Evolutionary conservation across 2,113 vertebrate species (phyloP).

Genomic region (Bostrychus sinensis): DNA sequence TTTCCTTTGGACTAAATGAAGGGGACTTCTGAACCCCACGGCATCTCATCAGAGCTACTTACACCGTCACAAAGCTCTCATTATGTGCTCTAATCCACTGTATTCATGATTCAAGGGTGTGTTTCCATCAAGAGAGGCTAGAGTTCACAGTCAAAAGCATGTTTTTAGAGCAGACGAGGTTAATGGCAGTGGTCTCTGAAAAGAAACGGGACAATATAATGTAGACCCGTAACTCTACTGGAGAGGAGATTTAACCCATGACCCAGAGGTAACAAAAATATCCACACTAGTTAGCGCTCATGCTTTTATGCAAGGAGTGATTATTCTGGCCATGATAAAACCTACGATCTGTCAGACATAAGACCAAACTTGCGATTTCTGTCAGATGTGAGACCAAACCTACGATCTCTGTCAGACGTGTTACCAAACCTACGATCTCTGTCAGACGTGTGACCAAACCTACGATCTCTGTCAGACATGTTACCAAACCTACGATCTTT

Average conservation of each 20-base stretch:
- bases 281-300: no score
- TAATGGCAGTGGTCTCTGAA: neutral
- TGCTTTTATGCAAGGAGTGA: no score
- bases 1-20: no score
- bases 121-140: neutral
- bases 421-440: no score
- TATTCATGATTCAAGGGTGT: neutral
- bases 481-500: no score
- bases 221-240: neutral
- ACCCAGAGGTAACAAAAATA: neutral
- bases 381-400: no score
- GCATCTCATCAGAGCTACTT: neutral
- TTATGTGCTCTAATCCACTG: neutral
- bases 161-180: neutral
- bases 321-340: no score
- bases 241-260: neutral
- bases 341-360: no score
- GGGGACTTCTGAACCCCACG: neutral
- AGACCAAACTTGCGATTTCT: no score
- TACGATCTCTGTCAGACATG: no score
- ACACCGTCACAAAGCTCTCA: neutral
- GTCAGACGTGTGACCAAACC: no score
- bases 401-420: no score
- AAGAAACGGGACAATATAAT: neutral
- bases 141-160: neutral